A percentile compares a stretch with the other conserved stretches of the same genome.
Evolutionary conservation across 2,888 invertebrate genomes (phyloP).

Genomic region (Diaperis boleti): DNA sequence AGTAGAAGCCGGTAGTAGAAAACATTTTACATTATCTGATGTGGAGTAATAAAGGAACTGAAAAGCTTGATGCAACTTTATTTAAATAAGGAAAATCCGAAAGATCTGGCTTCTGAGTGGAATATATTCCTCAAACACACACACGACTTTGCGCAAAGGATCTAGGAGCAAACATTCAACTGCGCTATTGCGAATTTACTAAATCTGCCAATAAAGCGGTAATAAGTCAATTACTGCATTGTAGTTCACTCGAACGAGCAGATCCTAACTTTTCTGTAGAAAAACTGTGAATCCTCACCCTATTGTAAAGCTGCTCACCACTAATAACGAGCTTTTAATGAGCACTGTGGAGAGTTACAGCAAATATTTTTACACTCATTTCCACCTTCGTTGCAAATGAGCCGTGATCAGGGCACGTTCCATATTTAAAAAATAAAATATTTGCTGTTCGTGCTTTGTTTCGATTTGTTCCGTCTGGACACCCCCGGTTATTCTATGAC

Average conservation of each 20-base stretch:
- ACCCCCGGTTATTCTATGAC: conserved; percentile 11
- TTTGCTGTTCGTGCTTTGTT: background rate
- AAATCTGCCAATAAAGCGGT: background rate
- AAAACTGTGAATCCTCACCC: background rate
- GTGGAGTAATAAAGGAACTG: background rate
- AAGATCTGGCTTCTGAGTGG: background rate
- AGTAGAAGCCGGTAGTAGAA: background rate
- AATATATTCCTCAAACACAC: conserved; percentile 2
- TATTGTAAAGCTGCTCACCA: background rate
- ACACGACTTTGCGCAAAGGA: conserved; percentile 5
- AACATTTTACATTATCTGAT: background rate
- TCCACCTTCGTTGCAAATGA: background rate
- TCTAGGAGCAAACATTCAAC: background rate
- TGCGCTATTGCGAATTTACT: background rate
- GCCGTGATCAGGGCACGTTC: background rate
- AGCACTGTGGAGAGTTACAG: background rate
- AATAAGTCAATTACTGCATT: background rate
- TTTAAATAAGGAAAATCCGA: conserved; percentile 1
- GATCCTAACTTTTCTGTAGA: background rate
- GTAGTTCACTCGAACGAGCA: background rate
- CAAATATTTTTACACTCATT: background rate
- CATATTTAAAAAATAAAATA: background rate
- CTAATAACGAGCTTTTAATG: conserved; percentile 27
- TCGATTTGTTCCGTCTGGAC: conserved; percentile 6
- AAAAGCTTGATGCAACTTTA: background rate